Base-by-base conservation (phyloP, 2,888 invertebrate species). In the Empis stercorea region DNA sequence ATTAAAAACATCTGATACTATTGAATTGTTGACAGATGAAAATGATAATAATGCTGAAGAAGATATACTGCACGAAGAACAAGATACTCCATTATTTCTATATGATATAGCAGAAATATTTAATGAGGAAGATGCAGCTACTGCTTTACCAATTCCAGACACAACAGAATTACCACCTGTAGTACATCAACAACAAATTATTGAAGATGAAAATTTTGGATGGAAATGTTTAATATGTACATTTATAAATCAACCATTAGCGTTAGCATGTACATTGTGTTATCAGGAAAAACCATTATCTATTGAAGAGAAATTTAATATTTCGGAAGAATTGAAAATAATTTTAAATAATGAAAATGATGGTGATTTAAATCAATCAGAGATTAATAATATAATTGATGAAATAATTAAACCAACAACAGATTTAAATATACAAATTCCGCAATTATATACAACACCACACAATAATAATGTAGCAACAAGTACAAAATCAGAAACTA, bases 161-260 rank as follows among this genome's bases (percentile, higher is more conserved):
- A 43, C 30, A 44, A 32, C 30, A 13, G 30, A 42, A n/a, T 4
- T 20, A 20, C n/a, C n/a, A n/a, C n/a, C n/a, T n/a, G n/a, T n/a
- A n/a, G n/a, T n/a, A n/a, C 6, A 15, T 14, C 9, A 30, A 37
- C 17, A 42, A n/a, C 30, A 43, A 20, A 38, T 4, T 10, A 16
- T 74, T n/a, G 14, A 15, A 9, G 4, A 5, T 11, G 30, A 30
- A 5, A 27, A 10, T 20, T 9, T 9, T 3, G 9, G 36, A 14
- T 80, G 80, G 80, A 66, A 69, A 53, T 80, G 80, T 57, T 66
- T 69, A n/a, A 59, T 66, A 11, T 80, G 80, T 56, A 80, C 79
- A 0, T 66, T 76, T 49, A 63, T 78, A 44, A 80, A 80, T 62
- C 65, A 71, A 10, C 63, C 72, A 3, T 65, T 68, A 4, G 65